These are phyloP conservation scores for Melanogrammus aeglefinus DNA, from an alignment of 2,797 vertebrate species.

Conservation along the genomic window DNA sequence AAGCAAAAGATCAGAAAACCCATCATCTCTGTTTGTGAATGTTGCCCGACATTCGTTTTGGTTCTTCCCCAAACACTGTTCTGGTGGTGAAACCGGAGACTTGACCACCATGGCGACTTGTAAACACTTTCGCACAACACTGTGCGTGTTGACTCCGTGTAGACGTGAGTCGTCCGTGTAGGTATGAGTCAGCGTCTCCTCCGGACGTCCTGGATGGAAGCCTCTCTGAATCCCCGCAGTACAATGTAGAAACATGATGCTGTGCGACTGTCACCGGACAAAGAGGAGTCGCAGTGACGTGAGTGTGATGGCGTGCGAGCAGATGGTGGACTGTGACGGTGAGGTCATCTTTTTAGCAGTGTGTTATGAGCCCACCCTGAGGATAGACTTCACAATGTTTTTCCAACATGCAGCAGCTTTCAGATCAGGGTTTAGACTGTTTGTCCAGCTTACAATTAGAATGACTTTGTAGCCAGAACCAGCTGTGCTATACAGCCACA, in stretches of 20 bases:
- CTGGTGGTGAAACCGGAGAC: neutral
- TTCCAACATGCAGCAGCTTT: too few species aligned
- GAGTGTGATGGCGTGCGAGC: constrained; percentile 38
- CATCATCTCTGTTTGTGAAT: constrained; percentile 17
- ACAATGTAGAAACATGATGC: constrained; percentile 35
- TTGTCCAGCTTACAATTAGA: too few species aligned
- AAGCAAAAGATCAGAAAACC: constrained; percentile 7
- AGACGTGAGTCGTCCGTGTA: neutral
- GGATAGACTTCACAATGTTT: neutral
- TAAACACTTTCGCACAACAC: neutral
- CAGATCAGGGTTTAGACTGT: too few species aligned
- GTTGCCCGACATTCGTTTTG: neutral
- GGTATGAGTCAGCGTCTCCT: constrained; percentile 5
- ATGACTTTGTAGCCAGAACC: constrained; percentile 26
- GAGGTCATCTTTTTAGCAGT: constrained; percentile 12
- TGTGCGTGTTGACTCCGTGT: neutral
- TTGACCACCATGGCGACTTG: neutral
- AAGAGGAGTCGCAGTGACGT: constrained; percentile 23
- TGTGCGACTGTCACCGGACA: constrained; percentile 47
- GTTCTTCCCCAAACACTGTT: neutral
- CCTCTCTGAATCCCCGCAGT: constrained; percentile 31
- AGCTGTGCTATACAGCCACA: constrained; percentile 35
- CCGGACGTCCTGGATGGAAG: constrained; percentile 7
- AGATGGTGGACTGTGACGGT: neutral
- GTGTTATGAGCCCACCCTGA: neutral